Base-by-base conservation (phyloP, 2,888 invertebrate genomes). In the Blomia tropicalis region DNA sequence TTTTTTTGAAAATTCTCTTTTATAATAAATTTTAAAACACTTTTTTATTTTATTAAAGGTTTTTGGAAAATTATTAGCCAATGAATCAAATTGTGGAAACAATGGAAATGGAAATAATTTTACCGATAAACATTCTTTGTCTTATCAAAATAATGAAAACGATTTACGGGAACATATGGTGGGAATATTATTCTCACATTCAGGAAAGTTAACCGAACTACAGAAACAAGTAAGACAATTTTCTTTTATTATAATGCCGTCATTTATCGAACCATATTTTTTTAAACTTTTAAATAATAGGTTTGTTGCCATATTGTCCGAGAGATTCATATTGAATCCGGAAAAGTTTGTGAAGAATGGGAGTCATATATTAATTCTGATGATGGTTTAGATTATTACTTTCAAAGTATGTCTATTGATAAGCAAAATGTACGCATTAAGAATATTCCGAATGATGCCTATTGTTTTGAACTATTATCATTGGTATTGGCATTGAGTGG, bases 401-500 rank as follows among this genome's bases (percentile, higher is more conserved):
- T 36, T 11, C 7, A 17, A 17, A 11, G 17, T 36, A 36, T 36
- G 36, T 17, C 36, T 11, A 36, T 11, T 47, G 44, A 44, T 19
- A 23, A 25, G 14, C 17, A n/a, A 2, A 11, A 47, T 4, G 25
- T 14, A 47, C 3, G 11, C 14, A 5, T 5, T 14, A 43, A 5
- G n/a, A 51, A 63, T 54, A 63, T 60, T 59, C 67, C 70, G 17
- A 72, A 71, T 1, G 93, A 95, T 73, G 89, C 89, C n/a, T 95
- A 92, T 74, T 93, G 93, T 76, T 95, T 93, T 72, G 93, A 95
- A 78, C 89, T 95, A 87, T 76, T 95, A 25, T 91, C 91, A 3
- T 85, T 93, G 85, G 92, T 89, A 58, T 74, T 92, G 69, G 93
- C 95, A 0, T 75, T 95, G 44, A 92, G 91, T 66, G 93, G 93